These are phyloP conservation scores for Antheraea yamamai DNA, from an alignment of 2,888 invertebrate species.

Conservation along the genomic window DNA sequence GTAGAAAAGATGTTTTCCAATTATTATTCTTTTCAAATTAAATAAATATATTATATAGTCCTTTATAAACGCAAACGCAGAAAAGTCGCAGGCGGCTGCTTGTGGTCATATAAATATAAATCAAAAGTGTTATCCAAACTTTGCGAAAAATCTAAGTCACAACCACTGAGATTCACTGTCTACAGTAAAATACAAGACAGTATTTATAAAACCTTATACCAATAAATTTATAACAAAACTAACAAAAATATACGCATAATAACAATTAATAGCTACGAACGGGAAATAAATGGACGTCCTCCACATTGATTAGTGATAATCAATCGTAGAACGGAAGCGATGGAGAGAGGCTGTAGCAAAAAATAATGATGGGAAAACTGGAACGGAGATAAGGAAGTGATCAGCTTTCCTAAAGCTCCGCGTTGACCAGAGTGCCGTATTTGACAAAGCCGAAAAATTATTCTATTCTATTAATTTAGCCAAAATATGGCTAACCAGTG, in stretches of 20 bases:
- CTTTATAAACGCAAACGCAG: too few species aligned
- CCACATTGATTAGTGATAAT: slow-evolving; percentile 32
- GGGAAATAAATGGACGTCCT: slow-evolving; percentile 33
- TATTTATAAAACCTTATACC: not conserved
- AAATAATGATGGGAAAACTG: slow-evolving; percentile 39
- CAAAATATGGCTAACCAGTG: not conserved
- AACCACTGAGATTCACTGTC: not conserved
- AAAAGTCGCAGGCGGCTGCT: too few species aligned
- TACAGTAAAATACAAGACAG: not conserved
- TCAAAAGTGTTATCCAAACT: too few species aligned
- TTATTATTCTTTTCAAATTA: too few species aligned
- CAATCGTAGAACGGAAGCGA: slow-evolving; percentile 29
- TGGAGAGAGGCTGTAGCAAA: slow-evolving; percentile 25
- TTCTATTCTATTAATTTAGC: not conserved
- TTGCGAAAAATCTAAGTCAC: too few species aligned
- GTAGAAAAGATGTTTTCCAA: too few species aligned
- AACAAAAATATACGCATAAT: not conserved
- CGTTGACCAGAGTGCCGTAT: not conserved
- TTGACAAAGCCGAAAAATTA: not conserved
- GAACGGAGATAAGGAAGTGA: slow-evolving; percentile 33
- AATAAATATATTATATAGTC: too few species aligned
- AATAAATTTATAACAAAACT: not conserved
- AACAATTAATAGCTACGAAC: slow-evolving; percentile 32
- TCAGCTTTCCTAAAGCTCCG: slow-evolving; percentile 20
- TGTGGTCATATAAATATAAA: too few species aligned